A percentile compares a stretch with the other conserved stretches of the same genome.
Evolutionary conservation across 2,113 vertebrate species (phyloP).

Genomic region (Gadus macrocephalus): DNA sequence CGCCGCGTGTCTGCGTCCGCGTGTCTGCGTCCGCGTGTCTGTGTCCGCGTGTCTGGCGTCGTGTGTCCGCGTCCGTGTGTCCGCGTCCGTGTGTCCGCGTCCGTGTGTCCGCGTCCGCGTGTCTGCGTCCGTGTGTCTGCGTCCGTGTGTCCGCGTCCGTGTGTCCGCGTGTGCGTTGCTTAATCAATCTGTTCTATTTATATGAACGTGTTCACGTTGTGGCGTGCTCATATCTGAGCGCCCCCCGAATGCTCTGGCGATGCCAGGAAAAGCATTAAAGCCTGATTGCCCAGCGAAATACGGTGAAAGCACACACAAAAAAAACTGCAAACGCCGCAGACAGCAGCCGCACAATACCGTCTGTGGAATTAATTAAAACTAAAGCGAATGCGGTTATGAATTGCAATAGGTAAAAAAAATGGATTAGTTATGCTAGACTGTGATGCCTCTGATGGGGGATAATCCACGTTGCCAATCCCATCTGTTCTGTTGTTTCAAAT

Average conservation of each 20-base stretch:
- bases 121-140: not conserved
- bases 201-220: conserved; percentile 9
- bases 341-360: conserved; percentile 27
- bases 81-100: conserved; percentile 8
- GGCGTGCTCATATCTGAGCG: not conserved
- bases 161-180: conserved; percentile 12
- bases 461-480: conserved; percentile 64
- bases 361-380: conserved; percentile 63
- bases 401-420: conserved; percentile 32
- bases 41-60: no score
- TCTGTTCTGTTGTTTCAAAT: conserved; percentile 58
- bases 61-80: conserved; percentile 19
- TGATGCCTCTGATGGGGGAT: conserved; percentile 64
- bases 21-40: not conserved
- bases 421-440: conserved; percentile 51
- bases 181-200: conserved; percentile 9
- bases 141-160: conserved; percentile 17
- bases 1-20: conserved; percentile 21
- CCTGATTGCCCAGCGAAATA: conserved; percentile 29
- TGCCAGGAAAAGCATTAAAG: conserved; percentile 11
- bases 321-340: not conserved
- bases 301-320: conserved; percentile 22
- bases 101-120: conserved; percentile 21
- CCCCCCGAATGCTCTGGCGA: conserved; percentile 1
- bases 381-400: conserved; percentile 47